phyloP scores from a whole-genome alignment of 2,113 vertebrate genomes.

The Ornithorhynchus anatinus region DNA sequence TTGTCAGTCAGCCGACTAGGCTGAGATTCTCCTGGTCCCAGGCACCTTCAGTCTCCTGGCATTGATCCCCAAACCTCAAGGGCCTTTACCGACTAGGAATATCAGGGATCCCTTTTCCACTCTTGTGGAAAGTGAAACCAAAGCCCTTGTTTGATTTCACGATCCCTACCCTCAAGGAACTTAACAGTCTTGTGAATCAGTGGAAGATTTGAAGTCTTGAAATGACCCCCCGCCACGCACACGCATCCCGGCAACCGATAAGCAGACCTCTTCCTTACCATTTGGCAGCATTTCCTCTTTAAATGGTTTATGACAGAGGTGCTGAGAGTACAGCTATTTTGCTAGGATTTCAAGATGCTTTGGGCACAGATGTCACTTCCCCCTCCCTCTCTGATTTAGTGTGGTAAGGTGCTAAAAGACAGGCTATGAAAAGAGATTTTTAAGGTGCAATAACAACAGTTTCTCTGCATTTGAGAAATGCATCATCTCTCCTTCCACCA shows the following conservation, averaged over 20 bases:
- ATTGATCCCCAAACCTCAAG: not conserved
- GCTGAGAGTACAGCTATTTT: not conserved
- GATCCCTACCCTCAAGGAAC: no score
- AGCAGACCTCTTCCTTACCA: not conserved
- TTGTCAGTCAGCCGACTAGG: no score
- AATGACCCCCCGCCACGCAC: no score
- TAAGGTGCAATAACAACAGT: not conserved
- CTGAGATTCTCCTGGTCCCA: no score
- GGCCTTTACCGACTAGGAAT: not conserved
- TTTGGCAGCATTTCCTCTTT: not conserved
- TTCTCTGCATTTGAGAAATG: constrained; percentile 16
- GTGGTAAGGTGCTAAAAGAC: not conserved
- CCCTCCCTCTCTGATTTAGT: not conserved
- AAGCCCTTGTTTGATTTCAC: not conserved
- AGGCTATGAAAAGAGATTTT: not conserved
- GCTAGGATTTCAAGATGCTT: not conserved
- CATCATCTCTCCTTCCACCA: constrained; percentile 11
- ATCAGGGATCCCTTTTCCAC: not conserved
- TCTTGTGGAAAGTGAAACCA: not conserved
- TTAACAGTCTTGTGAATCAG: no score
- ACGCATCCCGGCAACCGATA: no score
- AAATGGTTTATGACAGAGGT: not conserved
- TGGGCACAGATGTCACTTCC: not conserved
- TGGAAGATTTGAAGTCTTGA: no score
- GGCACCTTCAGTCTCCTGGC: no score